Evolutionary conservation across 1,140 invertebrate genomes (phyloP), one percentile per base, ranked within the genome.

Genomic region (Achroia grisella): DNA sequence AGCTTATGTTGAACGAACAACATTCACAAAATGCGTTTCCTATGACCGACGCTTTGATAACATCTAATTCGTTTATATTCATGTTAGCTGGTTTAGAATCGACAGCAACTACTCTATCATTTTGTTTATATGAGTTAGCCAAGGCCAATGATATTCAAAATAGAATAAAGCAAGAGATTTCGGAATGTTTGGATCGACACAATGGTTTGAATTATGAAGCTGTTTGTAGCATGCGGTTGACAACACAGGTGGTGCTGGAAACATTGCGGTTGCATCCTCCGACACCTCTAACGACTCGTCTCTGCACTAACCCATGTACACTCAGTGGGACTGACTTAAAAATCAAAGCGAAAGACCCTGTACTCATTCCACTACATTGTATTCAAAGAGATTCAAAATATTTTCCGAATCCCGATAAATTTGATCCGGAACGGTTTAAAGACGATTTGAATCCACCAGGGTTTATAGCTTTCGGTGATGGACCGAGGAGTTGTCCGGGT

Each of bases 211-310:
- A 65, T 46, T 86, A 84, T 49, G 82, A 86, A n/a, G 68, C 76
- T 1, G 66, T 81, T 11, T 55, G 56, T 37, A 59, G 65, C 3
- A 88, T 94, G 88, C 87, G 87, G 31, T 91, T 92, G 55, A 76
- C 91, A 12, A 90, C 91, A 46, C 85, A 87, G 44, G 87, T 89
- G 1, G 79, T 92, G 2, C 90, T 90, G 55, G 91, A 92, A 71
- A 86, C 88, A 8, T 48, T 92, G 39, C 74, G 91, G 48, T 50
- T 92, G 39, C 92, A 88, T 72, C 91, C 92, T 8, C 89, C 89
- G 17, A 90, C 91, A 8, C 90, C 91, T 3, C 56, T 89, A 4
- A 87, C 89, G 28, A 87, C 78, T 1, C 60, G 90, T 14, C 65
- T 81, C 5, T 74, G 88, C 31, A 87, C 74, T 8, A 62, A 87